phyloP scores from a whole-genome alignment of 2,113 vertebrate species.

The Pheucticus melanocephalus region DNA sequence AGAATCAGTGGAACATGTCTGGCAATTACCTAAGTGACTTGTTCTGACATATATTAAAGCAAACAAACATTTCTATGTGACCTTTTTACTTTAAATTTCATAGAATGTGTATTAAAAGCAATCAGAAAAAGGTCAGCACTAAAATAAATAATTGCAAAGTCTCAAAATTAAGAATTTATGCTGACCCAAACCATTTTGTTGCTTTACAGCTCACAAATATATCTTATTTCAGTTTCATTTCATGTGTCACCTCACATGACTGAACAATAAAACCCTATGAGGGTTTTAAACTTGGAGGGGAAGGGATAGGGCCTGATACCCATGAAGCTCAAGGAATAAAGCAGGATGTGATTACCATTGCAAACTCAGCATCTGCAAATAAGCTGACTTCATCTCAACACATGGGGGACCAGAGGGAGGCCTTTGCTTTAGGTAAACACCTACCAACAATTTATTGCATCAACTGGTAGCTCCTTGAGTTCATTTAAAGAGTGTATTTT shows the following conservation, averaged over 20 bases:
- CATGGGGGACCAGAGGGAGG: background rate
- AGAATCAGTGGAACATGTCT: background rate
- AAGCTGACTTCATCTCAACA: background rate
- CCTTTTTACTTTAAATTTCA: background rate
- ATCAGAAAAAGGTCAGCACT: background rate
- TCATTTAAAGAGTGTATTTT: background rate
- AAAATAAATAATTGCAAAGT: background rate
- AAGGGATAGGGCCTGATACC: rapidly evolving
- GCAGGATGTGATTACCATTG: background rate
- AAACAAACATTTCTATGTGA: background rate
- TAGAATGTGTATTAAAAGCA: background rate
- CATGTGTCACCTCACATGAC: background rate
- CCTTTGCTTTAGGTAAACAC: background rate
- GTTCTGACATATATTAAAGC: background rate
- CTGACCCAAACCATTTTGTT: background rate
- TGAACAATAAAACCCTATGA: background rate
- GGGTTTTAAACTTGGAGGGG: background rate
- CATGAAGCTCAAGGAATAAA: background rate
- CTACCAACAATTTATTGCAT: background rate
- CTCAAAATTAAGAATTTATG: background rate
- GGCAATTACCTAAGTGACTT: background rate
- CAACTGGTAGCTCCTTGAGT: background rate
- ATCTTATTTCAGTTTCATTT: background rate
- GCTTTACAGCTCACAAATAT: background rate
- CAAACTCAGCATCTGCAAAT: background rate